Evolutionary conservation across 2,797 vertebrate genomes (phyloP).

Genomic region (Sciaenops ocellatus): DNA sequence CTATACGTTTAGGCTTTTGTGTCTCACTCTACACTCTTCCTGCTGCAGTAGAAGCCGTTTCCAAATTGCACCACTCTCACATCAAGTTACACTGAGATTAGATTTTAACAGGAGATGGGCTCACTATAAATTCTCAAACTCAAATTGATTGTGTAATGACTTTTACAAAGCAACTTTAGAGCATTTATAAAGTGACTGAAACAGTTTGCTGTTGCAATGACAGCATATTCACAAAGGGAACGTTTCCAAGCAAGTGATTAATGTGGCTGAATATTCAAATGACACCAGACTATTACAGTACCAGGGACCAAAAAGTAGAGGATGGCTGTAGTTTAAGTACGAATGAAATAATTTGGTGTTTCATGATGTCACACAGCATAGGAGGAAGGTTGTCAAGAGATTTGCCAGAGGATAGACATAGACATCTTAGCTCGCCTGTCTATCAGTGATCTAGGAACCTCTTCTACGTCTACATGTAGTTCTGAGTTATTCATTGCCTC

Average conservation of each 20-base stretch:
- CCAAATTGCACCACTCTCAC: slow-evolving; percentile 62
- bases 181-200: slow-evolving; percentile 35
- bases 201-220: slow-evolving; percentile 8
- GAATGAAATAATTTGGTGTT: slow-evolving; percentile 28
- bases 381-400: slow-evolving; percentile 9
- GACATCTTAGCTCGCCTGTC: slow-evolving; percentile 45
- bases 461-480: slow-evolving; percentile 61
- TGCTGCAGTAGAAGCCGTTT: slow-evolving; percentile 66
- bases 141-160: slow-evolving; percentile 58
- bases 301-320: neutral
- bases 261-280: slow-evolving; percentile 22
- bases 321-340: slow-evolving; percentile 1
- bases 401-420: slow-evolving; percentile 22
- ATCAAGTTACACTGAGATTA: slow-evolving; percentile 59
- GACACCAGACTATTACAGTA: neutral
- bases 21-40: slow-evolving; percentile 52
- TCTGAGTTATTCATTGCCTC: slow-evolving; percentile 69
- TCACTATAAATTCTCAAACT: slow-evolving; percentile 55
- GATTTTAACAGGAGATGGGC: slow-evolving; percentile 60
- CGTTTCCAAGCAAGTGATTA: slow-evolving; percentile 3
- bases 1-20: slow-evolving; percentile 75
- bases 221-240: neutral
- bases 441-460: slow-evolving; percentile 45
- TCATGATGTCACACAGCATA: slow-evolving; percentile 22
- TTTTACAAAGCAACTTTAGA: slow-evolving; percentile 25